Percentiles rank a stretch among this genome's conserved stretches.
Conservation (phyloP, 2,888 invertebrate species). For the Chrysolina americana region DNA sequence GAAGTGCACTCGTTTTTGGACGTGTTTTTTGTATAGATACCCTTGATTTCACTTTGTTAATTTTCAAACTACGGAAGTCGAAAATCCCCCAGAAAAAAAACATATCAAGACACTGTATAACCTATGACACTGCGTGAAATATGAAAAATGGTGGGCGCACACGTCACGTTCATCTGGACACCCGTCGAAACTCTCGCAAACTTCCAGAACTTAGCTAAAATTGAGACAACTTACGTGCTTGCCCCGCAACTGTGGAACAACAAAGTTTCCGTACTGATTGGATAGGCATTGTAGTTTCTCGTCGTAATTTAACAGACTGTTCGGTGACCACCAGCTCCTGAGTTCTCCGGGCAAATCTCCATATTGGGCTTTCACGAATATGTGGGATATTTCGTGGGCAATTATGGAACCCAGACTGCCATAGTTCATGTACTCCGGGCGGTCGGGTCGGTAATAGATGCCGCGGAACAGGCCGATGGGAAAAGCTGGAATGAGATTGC, state of each 20-base stretch:
- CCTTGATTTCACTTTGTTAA: no score
- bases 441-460: slow-evolving; percentile 61
- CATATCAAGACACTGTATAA: no score
- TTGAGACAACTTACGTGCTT: slow-evolving; percentile 74
- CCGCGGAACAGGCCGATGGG: slow-evolving; percentile 65
- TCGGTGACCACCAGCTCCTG: slow-evolving; percentile 91
- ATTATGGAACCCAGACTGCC: slow-evolving; percentile 64
- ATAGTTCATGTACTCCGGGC: slow-evolving; percentile 67
- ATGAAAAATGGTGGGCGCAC: no score
- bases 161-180: slow-evolving; percentile 6
- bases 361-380: slow-evolving; percentile 77
- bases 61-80: no score
- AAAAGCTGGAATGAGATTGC: slow-evolving; percentile 57
- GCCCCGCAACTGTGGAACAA: slow-evolving; percentile 78
- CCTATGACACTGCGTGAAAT: no score
- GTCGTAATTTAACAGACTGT: slow-evolving; percentile 85
- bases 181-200: slow-evolving; percentile 13
- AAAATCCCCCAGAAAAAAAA: no score
- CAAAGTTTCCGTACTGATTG: slow-evolving; percentile 91
- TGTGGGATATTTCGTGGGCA: slow-evolving; percentile 65
- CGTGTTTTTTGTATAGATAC: no score
- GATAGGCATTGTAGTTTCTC: slow-evolving; percentile 90
- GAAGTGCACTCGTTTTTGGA: no score
- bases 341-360: slow-evolving; percentile 87
- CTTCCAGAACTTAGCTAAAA: background rate